phyloP scores from a whole-genome alignment of 2,888 invertebrate species.

The Leucozona laternaria region DNA sequence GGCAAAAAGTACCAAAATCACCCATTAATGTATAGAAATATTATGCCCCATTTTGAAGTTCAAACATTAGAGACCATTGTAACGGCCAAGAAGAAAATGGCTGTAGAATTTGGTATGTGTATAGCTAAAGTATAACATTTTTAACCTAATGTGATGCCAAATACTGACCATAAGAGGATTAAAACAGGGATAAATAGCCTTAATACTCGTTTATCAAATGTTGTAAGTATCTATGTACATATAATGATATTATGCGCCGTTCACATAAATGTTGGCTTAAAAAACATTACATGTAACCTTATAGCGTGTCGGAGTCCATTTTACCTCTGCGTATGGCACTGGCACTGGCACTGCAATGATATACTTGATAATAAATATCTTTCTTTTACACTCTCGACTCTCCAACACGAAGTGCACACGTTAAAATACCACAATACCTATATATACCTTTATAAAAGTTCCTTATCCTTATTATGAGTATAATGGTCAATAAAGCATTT shows the following conservation, averaged over 20 bases:
- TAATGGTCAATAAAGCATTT: slow-evolving; percentile 67
- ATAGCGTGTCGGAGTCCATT: slow-evolving; percentile 53
- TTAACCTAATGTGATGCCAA: slow-evolving; percentile 59
- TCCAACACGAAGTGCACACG: not conserved
- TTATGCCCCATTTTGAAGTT: not conserved
- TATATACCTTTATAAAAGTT: slow-evolving; percentile 19
- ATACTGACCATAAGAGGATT: slow-evolving; percentile 67
- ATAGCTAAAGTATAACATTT: slow-evolving; percentile 42
- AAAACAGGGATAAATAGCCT: slow-evolving; percentile 58
- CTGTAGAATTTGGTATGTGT: not conserved
- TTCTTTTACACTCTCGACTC: not conserved
- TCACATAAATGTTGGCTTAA: not conserved
- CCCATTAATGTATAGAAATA: too few relatives aligned
- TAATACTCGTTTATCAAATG: slow-evolving; percentile 67
- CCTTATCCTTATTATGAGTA: slow-evolving; percentile 41
- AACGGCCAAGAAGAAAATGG: not conserved
- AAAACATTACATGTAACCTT: not conserved
- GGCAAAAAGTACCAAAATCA: too few relatives aligned
- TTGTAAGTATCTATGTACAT: too few relatives aligned
- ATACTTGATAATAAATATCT: slow-evolving; percentile 17
- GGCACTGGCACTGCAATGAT: slow-evolving; percentile 32
- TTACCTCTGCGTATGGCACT: slow-evolving; percentile 1
- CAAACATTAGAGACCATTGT: not conserved
- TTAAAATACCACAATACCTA: slow-evolving; percentile 29
- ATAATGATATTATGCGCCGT: slow-evolving; percentile 37